These are phyloP conservation scores for Tridacna crocea DNA, from an alignment of 2,888 invertebrate genomes.

Conservation along the genomic window DNA sequence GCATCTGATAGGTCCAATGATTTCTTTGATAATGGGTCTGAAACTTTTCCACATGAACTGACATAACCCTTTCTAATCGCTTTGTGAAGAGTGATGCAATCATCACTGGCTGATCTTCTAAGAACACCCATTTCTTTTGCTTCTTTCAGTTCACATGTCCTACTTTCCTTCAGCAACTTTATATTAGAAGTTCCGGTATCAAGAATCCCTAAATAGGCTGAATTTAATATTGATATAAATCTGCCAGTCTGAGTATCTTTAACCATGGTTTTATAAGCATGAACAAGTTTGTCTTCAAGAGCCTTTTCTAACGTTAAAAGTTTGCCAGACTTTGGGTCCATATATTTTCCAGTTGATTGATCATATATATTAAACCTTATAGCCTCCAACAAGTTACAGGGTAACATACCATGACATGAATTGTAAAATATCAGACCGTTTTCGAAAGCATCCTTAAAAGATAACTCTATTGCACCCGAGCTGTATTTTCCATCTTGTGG, in stretches of 20 bases:
- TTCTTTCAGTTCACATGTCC: conserved; percentile 58
- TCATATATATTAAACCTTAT: conserved; percentile 82
- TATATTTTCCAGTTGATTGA: conserved; percentile 91
- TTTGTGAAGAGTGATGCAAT: conserved; percentile 91
- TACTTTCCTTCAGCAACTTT: conserved; percentile 52
- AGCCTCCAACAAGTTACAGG: conserved; percentile 58
- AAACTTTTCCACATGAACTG: conserved; percentile 86
- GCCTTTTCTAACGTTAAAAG: conserved; percentile 73
- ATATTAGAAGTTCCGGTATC: conserved; percentile 60
- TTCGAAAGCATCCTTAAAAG: conserved; percentile 92
- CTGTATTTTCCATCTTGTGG: conserved; percentile 69
- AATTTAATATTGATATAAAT: conserved; percentile 63
- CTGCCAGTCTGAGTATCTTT: conserved; percentile 63
- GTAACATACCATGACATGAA: conserved; percentile 55
- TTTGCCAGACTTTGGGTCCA: conserved; percentile 86
- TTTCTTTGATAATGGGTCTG: conserved; percentile 74
- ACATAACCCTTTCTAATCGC: conserved; percentile 91
- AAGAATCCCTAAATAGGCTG: conserved; percentile 57
- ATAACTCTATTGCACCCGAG: conserved; percentile 60
- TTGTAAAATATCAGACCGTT: conserved; percentile 86
- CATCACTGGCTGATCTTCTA: conserved; percentile 84
- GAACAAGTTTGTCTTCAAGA: conserved; percentile 66
- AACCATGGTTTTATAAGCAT: conserved; percentile 63
- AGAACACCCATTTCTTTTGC: conserved; percentile 65
- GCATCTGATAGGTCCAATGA: conserved; percentile 74